These are phyloP conservation scores for Lacerta agilis DNA, from an alignment of 2,797 vertebrate species.

Conservation along the genomic window DNA sequence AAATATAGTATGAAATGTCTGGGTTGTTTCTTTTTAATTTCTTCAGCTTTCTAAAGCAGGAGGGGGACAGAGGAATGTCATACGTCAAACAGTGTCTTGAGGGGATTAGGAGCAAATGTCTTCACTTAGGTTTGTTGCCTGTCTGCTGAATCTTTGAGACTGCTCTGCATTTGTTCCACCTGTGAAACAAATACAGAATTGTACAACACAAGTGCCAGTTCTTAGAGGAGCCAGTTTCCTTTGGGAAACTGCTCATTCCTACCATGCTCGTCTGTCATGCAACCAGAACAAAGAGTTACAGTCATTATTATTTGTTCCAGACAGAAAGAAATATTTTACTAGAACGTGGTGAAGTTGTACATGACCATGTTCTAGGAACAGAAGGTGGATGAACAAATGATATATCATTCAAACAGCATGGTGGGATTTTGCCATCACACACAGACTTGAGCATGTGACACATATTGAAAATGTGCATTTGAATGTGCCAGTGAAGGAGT, in stretches of 20 bases:
- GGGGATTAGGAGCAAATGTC: slow-evolving; percentile 30
- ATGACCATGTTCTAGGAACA: neutral
- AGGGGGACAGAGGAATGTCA: slow-evolving; percentile 20
- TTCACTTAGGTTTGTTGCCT: neutral
- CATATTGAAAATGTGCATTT: too few species aligned
- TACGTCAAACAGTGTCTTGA: neutral
- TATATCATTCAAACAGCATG: neutral
- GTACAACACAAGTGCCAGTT: neutral
- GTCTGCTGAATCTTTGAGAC: neutral
- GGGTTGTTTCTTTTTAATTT: slow-evolving; percentile 4
- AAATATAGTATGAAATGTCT: slow-evolving; percentile 41
- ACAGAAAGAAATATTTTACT: slow-evolving; percentile 3
- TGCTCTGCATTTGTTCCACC: slow-evolving; percentile 11
- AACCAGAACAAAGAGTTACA: slow-evolving; percentile 9
- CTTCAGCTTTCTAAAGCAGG: neutral
- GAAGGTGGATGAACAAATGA: neutral
- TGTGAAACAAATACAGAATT: slow-evolving; percentile 32
- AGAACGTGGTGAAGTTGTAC: neutral
- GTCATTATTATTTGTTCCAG: neutral
- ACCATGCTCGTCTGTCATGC: slow-evolving; percentile 18
- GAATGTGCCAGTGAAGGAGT: too few species aligned
- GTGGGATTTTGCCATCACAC: neutral
- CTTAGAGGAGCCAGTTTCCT: neutral
- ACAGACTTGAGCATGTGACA: too few species aligned
- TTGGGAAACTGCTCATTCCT: slow-evolving; percentile 6